Conservation (phyloP, 1,140 invertebrate genomes). For the Ceratoteleas bidentatus region DNA sequence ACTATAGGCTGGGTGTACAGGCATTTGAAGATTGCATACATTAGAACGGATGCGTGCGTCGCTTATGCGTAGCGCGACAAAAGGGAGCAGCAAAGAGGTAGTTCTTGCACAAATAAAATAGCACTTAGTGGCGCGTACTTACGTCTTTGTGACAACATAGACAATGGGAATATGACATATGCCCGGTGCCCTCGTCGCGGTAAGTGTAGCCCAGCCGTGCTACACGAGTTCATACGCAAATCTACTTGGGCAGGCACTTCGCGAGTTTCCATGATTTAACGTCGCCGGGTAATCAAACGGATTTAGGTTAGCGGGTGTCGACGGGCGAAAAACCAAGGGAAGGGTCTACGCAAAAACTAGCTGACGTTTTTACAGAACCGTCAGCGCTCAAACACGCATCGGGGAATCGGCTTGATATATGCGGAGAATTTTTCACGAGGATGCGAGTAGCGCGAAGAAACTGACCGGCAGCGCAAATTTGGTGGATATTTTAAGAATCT, state of each 20-base stretch:
- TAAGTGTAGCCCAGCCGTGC: conserved; percentile 66
- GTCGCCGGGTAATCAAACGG: conserved; percentile 68
- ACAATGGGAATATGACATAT: conserved; percentile 81
- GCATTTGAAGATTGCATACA: conserved; percentile 65
- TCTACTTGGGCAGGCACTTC: conserved; percentile 72
- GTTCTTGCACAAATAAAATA: conserved; percentile 81
- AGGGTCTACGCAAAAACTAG: too few relatives aligned
- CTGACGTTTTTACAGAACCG: too few relatives aligned
- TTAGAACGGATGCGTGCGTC: conserved; percentile 60
- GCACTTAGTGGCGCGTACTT: conserved; percentile 79
- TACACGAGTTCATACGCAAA: conserved; percentile 77
- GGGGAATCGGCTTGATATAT: too few relatives aligned
- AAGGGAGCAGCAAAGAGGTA: conserved; percentile 73
- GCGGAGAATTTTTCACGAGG: too few relatives aligned
- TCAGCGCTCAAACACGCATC: too few relatives aligned
- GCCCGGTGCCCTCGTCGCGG: conserved; percentile 67
- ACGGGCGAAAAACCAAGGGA: conserved; percentile 9
- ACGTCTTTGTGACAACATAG: conserved; percentile 75
- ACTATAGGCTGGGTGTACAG: conserved; percentile 41
- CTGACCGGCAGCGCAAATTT: conserved; percentile 39
- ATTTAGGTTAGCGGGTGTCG: conserved; percentile 37
- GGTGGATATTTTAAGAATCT: conserved; percentile 57
- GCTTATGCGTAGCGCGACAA: conserved; percentile 62
- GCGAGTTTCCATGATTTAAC: conserved; percentile 70
- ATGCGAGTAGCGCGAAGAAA: conserved; percentile 3